Evolutionary conservation across 2,888 invertebrate species (phyloP), one percentile per base, ranked within the genome.

Genomic region (Ichneumoninae sp.): DNA sequence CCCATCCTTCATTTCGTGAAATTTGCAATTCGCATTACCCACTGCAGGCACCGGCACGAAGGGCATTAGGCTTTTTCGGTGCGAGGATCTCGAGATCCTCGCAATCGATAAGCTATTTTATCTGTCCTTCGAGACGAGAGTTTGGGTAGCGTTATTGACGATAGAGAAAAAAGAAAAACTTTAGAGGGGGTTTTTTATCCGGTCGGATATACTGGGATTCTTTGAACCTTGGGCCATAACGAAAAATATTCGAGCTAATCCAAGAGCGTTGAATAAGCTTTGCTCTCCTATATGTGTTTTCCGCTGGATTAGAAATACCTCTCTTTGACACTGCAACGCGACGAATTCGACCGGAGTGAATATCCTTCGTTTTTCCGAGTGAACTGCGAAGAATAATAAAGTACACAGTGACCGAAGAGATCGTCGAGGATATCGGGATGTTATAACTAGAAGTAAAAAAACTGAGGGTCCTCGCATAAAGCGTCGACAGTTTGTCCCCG

Each of bases 91-190:
- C 52, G 66, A 82, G 82, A 85, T 81, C 65, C 30, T 77, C 63
- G 69, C 81, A 69, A 84, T 85, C 73, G 82, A 85, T 85, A 81
- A 82, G 73, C 65, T 89, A 89, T 89, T 63, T 63, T 63, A 30
- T 63, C 22, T 60, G 7, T 60, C 10, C 22, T 30, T 60, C 30
- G 22, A 26, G 26, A 16, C 33, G 26, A 16, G 16, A 16, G 16
- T 63, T 63, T 22, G 26, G 57, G 22, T 22, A 8, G 66, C 66
- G 60, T 75, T 75, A 79, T 85, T 79, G 81, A 76, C 70, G 84
- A 81, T 79, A 30, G 44, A 57, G 57, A 19, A 33, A 40, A 10
- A 30, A 70, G 54, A 75, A 85, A 78, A 47, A 85, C 66, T 66
- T 82, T 66, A 16, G 47, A 63, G 63, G 50, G 47, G 57, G 26